Evolutionary conservation across 2,888 invertebrate genomes (phyloP).

Genomic region (Caenorhabditis sp.): DNA sequence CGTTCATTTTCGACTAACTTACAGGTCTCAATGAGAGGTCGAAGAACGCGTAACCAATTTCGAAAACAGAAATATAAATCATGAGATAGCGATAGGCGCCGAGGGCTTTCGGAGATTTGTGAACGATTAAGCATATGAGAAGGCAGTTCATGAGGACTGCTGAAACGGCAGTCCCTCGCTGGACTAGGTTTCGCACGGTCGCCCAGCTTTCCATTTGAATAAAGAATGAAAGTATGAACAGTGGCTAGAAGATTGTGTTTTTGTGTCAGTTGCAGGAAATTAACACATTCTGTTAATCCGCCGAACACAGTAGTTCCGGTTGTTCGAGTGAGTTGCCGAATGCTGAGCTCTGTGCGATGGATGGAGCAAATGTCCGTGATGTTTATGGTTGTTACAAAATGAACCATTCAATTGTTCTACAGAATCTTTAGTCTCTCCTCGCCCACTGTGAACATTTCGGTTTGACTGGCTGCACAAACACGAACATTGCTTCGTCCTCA

Average conservation of each 20-base stretch:
- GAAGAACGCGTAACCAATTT: background rate
- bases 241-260: no score
- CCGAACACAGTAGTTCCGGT: no score
- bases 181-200: background rate
- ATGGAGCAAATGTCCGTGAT: background rate
- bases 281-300: no score
- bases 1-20: background rate
- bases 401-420: no score
- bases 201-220: background rate
- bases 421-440: background rate
- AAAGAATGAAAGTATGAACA: no score
- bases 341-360: no score
- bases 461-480: background rate
- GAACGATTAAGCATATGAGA: background rate
- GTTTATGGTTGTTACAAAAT: background rate
- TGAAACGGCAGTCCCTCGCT: background rate
- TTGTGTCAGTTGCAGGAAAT: no score
- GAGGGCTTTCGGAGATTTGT: background rate
- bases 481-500: background rate
- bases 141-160: background rate
- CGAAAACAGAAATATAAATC: conserved; percentile 1
- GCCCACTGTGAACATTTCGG: background rate
- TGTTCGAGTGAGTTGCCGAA: no score
- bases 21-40: background rate
- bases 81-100: background rate